These are phyloP conservation scores for Eciton burchellii DNA, from an alignment of 1,140 invertebrate species.

Conservation along the genomic window DNA sequence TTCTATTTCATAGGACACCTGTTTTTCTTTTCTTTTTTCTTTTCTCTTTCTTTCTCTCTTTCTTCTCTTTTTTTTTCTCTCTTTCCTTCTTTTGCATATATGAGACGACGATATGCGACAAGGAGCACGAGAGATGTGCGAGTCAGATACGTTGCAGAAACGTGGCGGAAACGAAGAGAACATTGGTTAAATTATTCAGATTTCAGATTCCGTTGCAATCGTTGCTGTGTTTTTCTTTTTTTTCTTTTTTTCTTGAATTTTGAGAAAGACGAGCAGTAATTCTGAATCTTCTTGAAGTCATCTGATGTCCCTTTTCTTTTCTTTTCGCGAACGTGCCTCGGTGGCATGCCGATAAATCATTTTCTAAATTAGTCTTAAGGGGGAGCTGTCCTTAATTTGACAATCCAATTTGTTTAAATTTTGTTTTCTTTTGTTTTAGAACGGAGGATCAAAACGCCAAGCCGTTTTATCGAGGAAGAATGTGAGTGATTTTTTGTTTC, in stretches of 20 bases:
- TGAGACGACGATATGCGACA: too few species aligned
- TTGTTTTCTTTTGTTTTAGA: conserved; percentile 82
- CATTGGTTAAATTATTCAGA: background rate
- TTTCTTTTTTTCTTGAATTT: too few species aligned
- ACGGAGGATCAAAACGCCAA: conserved; percentile 75
- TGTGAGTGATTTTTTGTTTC: conserved; percentile 79
- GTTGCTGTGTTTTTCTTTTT: too few species aligned
- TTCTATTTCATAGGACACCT: background rate
- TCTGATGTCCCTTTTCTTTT: background rate
- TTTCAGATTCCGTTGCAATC: too few species aligned
- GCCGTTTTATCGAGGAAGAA: conserved; percentile 79
- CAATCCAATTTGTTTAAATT: conserved; percentile 69
- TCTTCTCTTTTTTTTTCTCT: too few species aligned
- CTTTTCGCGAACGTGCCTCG: background rate
- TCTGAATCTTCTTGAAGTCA: background rate
- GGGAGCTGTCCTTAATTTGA: conserved; percentile 61
- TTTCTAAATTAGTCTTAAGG: conserved; percentile 59
- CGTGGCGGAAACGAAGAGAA: background rate
- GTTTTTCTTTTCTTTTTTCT: background rate
- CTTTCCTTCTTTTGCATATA: too few species aligned
- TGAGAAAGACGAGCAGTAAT: background rate
- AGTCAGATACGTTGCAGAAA: background rate
- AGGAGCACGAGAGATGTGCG: background rate
- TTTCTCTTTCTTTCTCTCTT: too few species aligned
- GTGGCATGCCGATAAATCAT: conserved; percentile 1